Evolutionary conservation across 2,797 vertebrate species (phyloP).

Genomic region (Tenualosa ilisha): DNA sequence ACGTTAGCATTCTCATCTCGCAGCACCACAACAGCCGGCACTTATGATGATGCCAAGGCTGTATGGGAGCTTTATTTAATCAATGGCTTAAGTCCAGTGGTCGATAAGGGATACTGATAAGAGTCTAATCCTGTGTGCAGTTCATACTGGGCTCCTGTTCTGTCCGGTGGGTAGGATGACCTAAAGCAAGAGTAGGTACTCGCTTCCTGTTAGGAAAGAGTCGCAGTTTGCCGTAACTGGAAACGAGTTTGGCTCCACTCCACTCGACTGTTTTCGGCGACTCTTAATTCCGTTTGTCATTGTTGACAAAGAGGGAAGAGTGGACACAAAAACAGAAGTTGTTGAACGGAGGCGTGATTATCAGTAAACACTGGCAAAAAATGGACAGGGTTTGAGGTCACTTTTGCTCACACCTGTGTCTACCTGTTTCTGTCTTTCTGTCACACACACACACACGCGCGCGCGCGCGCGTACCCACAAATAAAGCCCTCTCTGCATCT

Average conservation of each 20-base stretch:
- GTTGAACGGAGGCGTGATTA: not conserved
- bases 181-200: not conserved
- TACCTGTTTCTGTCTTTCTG: too few relatives aligned
- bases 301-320: not conserved
- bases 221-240: not conserved
- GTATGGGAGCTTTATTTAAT: not conserved
- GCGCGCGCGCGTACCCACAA: too few relatives aligned
- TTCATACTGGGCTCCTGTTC: too few relatives aligned
- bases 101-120: not conserved
- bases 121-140: not conserved
- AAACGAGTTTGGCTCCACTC: not conserved
- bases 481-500: slow-evolving; percentile 28
- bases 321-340: not conserved
- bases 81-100: not conserved
- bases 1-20: not conserved
- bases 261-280: too few relatives aligned
- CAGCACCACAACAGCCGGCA: not conserved
- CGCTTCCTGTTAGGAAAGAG: not conserved
- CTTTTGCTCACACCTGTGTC: too few relatives aligned
- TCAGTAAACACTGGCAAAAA: not conserved
- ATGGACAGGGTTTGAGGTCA: too few relatives aligned
- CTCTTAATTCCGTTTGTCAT: not conserved
- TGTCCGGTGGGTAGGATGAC: not conserved
- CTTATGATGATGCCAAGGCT: not conserved
- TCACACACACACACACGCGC: too few relatives aligned